phyloP scores from a whole-genome alignment of 2,113 vertebrate species.

The Leiothrix lutea region DNA sequence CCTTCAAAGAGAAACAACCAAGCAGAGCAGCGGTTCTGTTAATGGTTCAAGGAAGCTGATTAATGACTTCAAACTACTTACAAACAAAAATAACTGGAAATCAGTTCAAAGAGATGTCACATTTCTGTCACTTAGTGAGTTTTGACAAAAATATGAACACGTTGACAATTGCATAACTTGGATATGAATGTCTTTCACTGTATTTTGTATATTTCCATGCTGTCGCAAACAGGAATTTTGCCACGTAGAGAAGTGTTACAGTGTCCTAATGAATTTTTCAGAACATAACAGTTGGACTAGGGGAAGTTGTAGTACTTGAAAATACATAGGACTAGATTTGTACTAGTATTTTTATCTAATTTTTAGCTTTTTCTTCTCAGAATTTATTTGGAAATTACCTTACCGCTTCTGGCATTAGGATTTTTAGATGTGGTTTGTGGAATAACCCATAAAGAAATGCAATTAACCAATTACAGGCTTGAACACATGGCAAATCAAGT shows the following conservation, averaged over 20 bases:
- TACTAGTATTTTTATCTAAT: background rate
- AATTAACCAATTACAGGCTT: conserved; percentile 17
- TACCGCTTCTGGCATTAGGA: background rate
- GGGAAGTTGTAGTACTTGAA: background rate
- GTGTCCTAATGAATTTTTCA: background rate
- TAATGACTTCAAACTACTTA: conserved; percentile 40
- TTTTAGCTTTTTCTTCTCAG: background rate
- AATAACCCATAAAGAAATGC: conserved; percentile 1
- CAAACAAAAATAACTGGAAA: conserved; percentile 54
- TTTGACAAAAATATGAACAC: background rate
- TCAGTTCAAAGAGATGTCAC: conserved; percentile 13
- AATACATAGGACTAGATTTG: background rate
- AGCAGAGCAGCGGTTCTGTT: background rate
- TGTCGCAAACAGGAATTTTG: background rate
- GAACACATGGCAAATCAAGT: background rate
- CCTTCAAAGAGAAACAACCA: conserved; percentile 54
- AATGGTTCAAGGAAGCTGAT: conserved; percentile 36
- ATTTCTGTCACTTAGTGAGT: background rate
- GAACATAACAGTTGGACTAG: background rate
- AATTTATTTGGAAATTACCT: conserved; percentile 7
- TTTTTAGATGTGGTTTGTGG: conserved; percentile 31
- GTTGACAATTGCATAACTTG: background rate
- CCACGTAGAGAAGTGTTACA: background rate
- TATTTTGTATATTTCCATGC: background rate
- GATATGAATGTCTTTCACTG: background rate